phyloP scores from a whole-genome alignment of 2,888 invertebrate species.

The Caenorhabditis becei region DNA sequence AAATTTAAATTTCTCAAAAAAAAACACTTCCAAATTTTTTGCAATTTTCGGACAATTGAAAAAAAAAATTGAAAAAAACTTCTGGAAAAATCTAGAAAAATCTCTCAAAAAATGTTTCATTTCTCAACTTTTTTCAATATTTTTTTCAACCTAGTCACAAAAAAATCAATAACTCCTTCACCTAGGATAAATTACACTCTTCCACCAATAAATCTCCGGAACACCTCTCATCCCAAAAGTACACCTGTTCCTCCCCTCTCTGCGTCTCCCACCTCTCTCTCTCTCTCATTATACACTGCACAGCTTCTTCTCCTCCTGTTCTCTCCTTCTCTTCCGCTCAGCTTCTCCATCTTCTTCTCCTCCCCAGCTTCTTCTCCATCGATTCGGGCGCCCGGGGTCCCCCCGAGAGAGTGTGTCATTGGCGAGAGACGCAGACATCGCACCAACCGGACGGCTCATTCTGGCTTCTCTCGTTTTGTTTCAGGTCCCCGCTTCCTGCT shows the following conservation, averaged over 20 bases:
- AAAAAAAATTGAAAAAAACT: no score
- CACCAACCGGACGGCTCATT: background rate
- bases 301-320: background rate
- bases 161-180: no score
- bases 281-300: background rate
- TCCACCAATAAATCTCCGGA: no score
- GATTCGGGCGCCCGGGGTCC: background rate
- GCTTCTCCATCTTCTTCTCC: background rate
- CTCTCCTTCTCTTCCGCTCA: background rate
- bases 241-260: background rate
- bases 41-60: background rate
- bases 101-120: no score
- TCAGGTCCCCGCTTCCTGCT: background rate
- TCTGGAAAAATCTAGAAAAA: no score
- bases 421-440: background rate
- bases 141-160: background rate
- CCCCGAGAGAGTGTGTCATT: slow-evolving; percentile 1
- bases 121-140: no score
- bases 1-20: slow-evolving; percentile 7
- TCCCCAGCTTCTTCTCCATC: slow-evolving; percentile 3
- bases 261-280: background rate
- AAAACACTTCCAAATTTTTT: background rate
- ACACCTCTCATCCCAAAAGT: background rate
- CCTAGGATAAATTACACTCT: no score
- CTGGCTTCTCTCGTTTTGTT: background rate